Evolutionary conservation across 2,113 vertebrate species (phyloP).

Genomic region (Trematomus loennbergii): DNA sequence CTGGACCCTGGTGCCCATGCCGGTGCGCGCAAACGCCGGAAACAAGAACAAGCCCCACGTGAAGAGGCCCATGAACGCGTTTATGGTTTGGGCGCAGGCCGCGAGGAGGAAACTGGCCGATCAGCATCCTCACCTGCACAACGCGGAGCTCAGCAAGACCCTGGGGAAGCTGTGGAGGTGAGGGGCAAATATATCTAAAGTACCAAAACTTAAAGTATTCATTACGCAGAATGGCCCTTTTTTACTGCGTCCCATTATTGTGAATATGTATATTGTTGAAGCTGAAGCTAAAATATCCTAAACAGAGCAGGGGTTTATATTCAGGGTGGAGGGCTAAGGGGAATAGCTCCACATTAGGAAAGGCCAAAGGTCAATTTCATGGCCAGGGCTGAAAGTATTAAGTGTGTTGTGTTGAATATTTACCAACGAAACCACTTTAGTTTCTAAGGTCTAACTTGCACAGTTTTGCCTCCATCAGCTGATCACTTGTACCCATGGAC

Average conservation of each 20-base stretch:
- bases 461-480: background rate
- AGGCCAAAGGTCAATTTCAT: background rate
- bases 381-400: background rate
- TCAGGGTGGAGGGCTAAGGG: background rate
- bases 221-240: no score
- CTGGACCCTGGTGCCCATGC: constrained; percentile 99
- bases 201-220: no score
- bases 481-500: background rate
- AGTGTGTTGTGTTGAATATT: background rate
- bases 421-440: background rate
- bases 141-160: constrained; percentile 98
- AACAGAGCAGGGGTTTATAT: background rate
- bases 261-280: no score
- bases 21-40: constrained; percentile 93
- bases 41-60: constrained; percentile 97
- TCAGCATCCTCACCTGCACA: constrained; percentile 98
- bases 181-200: constrained; percentile 51
- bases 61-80: constrained; percentile 95
- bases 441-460: background rate
- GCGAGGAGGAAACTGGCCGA: constrained; percentile 96
- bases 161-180: constrained; percentile 99
- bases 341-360: background rate
- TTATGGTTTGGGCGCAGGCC: constrained; percentile 98
- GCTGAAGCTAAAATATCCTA: no score
- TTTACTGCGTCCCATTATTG: no score